Base-by-base conservation (phyloP, 2,113 vertebrate genomes). In the Lamprologus lemairii region DNA sequence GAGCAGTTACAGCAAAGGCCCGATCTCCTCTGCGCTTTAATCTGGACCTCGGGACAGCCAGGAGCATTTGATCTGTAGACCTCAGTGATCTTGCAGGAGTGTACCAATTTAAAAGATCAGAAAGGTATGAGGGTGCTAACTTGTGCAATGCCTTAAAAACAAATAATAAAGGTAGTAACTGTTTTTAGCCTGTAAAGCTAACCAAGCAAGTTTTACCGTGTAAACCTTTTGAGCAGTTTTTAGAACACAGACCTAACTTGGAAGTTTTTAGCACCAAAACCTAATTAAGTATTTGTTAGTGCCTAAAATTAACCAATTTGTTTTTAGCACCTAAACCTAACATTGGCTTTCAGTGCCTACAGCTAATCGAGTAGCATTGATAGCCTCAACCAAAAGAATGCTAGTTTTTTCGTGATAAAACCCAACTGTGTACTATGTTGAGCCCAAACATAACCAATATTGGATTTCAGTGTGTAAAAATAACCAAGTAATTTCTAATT, bases 1-100 rank as follows among this genome's bases (percentile, higher is more conserved):
- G 55, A 58, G 55, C 26, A 58, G 13, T 58, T 9, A 58, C 55
- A 31, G 26, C 55, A 58, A 58, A 17, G 26, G 55, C 26, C 55
- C 5, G 7, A 31, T 31, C 2, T 58, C 14, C 26, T 17, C 54
- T 2, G 1, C 0, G 2, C 51, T 53, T 21, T 21, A 53, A 53
- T 21, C 21, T 58, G 55, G 26, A 58, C 26, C 13, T 58, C 1
- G 7, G 55, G 7, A 58, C 7, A 58, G 26, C 2, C 55, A 9
- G 55, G 26, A 16, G 55, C 13, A 9, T 0, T 6, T 58, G 55
- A 58, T 58, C 55, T 0, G 26, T 0, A 58, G 55, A 58, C 26
- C 55, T 58, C 13, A 9, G 26, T 16, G 7, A 58, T 16, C 26
- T 28, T 58, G 23, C 2, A 58, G 55, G 23, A 58, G 7, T 28